Evolutionary conservation across 2,888 invertebrate species (phyloP).

Genomic region (Anagyrus pseudococci): DNA sequence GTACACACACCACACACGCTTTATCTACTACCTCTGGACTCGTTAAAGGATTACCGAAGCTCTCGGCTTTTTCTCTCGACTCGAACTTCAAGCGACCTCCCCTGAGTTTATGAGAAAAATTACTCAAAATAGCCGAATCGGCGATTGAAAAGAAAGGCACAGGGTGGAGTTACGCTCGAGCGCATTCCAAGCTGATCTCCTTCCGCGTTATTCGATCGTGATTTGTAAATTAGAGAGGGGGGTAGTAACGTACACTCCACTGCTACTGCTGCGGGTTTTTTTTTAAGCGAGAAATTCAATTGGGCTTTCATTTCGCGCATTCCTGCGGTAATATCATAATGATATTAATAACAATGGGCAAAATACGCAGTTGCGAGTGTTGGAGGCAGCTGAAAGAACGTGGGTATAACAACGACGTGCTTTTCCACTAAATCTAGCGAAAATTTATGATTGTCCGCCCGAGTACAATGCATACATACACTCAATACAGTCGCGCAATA

Average conservation of each 20-base stretch:
- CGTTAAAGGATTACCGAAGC: too few species aligned
- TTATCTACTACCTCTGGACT: too few species aligned
- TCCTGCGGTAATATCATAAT: background rate
- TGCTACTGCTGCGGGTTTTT: too few species aligned
- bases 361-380: background rate
- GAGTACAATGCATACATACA: too few species aligned
- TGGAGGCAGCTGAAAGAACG: too few species aligned
- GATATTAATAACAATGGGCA: background rate
- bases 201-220: constrained; percentile 28
- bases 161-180: background rate
- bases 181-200: constrained; percentile 17
- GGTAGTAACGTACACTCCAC: too few species aligned
- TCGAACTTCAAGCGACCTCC: constrained; percentile 16
- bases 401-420: too few species aligned
- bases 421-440: too few species aligned
- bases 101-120: background rate
- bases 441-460: too few species aligned
- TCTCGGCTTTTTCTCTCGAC: constrained; percentile 28
- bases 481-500: too few species aligned
- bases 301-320: background rate
- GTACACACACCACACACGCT: background rate
- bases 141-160: too few species aligned
- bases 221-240: constrained; percentile 4
- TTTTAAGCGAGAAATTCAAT: constrained; percentile 23
- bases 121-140: background rate